Conservation (phyloP, 2,888 invertebrate species). For the Tetranychus truncatus region DNA sequence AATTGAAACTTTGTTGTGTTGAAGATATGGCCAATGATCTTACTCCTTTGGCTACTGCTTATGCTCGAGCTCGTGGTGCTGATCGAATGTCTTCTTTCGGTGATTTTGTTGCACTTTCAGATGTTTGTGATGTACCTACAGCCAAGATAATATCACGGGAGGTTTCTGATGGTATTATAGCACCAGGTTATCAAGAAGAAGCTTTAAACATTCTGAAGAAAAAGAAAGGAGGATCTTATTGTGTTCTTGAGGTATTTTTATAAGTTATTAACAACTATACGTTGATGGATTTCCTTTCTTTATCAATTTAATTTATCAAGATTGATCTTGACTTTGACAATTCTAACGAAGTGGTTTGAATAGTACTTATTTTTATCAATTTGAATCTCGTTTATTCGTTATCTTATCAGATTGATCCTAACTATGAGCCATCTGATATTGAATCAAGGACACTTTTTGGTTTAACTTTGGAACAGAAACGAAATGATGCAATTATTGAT, state of each 20-base stretch:
- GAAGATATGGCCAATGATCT: conserved; percentile 54
- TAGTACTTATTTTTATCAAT: conserved; percentile 3
- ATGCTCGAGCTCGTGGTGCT: conserved; percentile 86
- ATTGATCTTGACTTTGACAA: background rate
- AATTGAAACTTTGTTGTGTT: conserved; percentile 83
- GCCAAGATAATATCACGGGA: conserved; percentile 69
- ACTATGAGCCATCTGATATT: conserved; percentile 55
- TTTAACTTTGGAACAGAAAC: conserved; percentile 60
- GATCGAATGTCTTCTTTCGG: conserved; percentile 99
- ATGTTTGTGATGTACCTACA: conserved; percentile 68
- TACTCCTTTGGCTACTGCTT: conserved; percentile 68
- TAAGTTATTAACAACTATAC: background rate
- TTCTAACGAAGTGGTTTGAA: background rate
- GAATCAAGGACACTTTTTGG: conserved; percentile 72
- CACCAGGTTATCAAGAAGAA: conserved; percentile 66
- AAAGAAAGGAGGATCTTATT: conserved; percentile 84
- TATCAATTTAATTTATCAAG: background rate
- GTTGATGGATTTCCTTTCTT: background rate
- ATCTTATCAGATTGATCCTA: conserved; percentile 55
- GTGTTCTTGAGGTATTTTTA: conserved; percentile 47
- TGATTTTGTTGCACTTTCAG: conserved; percentile 86
- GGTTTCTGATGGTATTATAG: conserved; percentile 89
- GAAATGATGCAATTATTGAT: conserved; percentile 71
- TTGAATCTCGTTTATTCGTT: background rate
- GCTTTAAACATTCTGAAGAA: conserved; percentile 71